A percentile compares a stretch with the other conserved stretches of the same genome.
These are phyloP conservation scores for Drosophila ustulata DNA, from an alignment of 2,888 invertebrate species.

Conservation along the genomic window DNA sequence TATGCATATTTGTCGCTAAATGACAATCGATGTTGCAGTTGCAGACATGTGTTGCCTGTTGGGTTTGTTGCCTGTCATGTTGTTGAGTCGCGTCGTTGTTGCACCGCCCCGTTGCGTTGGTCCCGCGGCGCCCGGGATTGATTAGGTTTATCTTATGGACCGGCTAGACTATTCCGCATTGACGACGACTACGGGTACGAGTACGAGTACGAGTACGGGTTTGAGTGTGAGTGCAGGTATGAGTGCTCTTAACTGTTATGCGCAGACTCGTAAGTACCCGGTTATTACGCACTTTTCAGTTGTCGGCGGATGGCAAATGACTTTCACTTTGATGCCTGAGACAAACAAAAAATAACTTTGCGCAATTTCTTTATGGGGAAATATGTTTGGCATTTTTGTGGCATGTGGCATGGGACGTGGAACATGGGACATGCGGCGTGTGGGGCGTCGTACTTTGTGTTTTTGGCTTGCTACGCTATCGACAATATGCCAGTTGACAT, in stretches of 20 bases:
- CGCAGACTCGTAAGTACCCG: conserved; percentile 32
- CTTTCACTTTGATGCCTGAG: conserved; percentile 66
- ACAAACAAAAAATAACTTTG: conserved; percentile 46
- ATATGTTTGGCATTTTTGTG: conserved; percentile 34
- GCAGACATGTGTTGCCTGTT: conserved; percentile 49
- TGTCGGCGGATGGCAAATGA: conserved; percentile 34
- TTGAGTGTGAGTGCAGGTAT: conserved; percentile 7
- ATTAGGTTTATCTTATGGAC: conserved; percentile 69
- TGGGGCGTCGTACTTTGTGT: conserved; percentile 1
- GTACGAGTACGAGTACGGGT: conserved; percentile 9
- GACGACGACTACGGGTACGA: background rate
- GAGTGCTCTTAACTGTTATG: conserved; percentile 17
- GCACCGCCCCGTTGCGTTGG: conserved; percentile 36
- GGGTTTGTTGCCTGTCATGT: conserved; percentile 55
- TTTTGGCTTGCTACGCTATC: conserved; percentile 8
- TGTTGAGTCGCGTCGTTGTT: conserved; percentile 13
- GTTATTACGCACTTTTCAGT: conserved; percentile 66
- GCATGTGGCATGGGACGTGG: conserved; percentile 34
- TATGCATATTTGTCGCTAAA: conserved; percentile 30
- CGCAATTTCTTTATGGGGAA: conserved; percentile 59
- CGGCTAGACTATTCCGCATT: conserved; percentile 75
- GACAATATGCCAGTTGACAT: conserved; percentile 57
- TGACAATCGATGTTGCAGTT: conserved; percentile 53
- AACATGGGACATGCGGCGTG: conserved; percentile 7
- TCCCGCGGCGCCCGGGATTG: conserved; percentile 57